Base-by-base conservation (phyloP, 2,797 vertebrate species). In the Carapus acus region DNA sequence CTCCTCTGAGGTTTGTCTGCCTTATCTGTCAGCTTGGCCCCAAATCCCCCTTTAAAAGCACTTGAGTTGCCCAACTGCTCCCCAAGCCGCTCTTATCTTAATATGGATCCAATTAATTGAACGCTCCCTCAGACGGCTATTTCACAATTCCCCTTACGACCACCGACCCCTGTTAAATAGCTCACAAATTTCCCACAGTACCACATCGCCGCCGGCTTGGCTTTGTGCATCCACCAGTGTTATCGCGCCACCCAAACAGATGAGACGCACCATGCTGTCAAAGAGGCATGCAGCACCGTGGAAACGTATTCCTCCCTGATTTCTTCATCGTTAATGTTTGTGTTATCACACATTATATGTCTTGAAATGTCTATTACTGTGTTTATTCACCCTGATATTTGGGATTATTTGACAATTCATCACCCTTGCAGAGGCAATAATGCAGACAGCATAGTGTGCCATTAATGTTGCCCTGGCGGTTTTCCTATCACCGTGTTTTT, bases 51-150 rank as follows among this genome's bases (percentile, higher is more conserved):
- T 67, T 72, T 79, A 80, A 82, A 80, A 81, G 75, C 75, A 18
- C 56, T 36, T 19, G 33, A 45, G 22, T 60, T 58, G 40, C 62
- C 67, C 66, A 71, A 22, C 74, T 46, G 67, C 73, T 83, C 78
- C 78, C 47, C 47, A 50, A 71, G 62, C 78, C 55, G 67, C 72
- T 69, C 72, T 84, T 83, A 85, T 86, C 82, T 85, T 86, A 83
- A 85, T 77, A 73, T 76, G 81, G 71, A 81, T 83, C 77, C 71
- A 80, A 81, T 86, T 85, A 84, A 87, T 84, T 64, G 71, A 82
- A 70, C 71, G 64, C 60, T 44, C 53, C 71, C 46, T 67, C 58
- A 63, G 67, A 65, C 43, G 5, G 57, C 70, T 74, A 62, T 78
- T 73, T 71, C 62, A 34, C 74, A 77, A 72, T 76, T 63, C 69